phyloP scores from a whole-genome alignment of 1,140 invertebrate species.

The Doryteuthis pealeii region DNA sequence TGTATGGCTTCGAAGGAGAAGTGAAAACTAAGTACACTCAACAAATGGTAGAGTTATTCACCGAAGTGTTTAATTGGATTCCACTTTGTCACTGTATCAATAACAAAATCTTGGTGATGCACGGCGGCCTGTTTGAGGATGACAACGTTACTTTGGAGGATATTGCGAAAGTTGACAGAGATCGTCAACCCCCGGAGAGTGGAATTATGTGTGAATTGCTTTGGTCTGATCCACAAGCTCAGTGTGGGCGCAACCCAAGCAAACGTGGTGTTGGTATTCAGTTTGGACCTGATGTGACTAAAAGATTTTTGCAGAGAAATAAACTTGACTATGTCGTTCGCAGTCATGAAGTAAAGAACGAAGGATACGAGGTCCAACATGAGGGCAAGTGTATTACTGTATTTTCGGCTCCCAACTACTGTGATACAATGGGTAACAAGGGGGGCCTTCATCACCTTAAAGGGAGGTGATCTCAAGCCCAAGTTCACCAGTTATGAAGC shows the following conservation, averaged over 20 bases:
- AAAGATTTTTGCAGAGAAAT: constrained; percentile 81
- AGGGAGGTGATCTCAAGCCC: constrained; percentile 81
- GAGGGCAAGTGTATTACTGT: constrained; percentile 69
- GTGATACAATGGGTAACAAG: constrained; percentile 98
- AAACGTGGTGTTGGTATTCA: constrained; percentile 97
- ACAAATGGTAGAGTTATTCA: constrained; percentile 96
- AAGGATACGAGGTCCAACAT: constrained; percentile 93
- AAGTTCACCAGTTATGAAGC: constrained; percentile 89
- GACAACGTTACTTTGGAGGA: constrained; percentile 91
- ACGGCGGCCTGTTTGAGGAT: constrained; percentile 70
- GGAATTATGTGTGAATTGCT: constrained; percentile 94
- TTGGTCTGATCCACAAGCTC: constrained; percentile 96
- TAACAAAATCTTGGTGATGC: constrained; percentile 73
- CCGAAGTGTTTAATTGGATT: constrained; percentile 97
- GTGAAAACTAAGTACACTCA: constrained; percentile 86
- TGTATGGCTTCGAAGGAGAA: constrained; percentile 99
- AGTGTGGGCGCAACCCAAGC: constrained; percentile 81
- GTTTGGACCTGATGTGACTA: constrained; percentile 97
- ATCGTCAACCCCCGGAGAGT: constrained; percentile 75
- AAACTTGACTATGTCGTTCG: constrained; percentile 90
- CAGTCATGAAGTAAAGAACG: constrained; percentile 97
- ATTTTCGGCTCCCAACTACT: constrained; percentile 96
- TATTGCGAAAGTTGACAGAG: constrained; percentile 83
- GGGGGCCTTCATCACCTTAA: constrained; percentile 94
- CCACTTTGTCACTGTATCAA: constrained; percentile 96